phyloP scores from a whole-genome alignment of 2,113 vertebrate species.

The Pseudorectes ferrugineus region DNA sequence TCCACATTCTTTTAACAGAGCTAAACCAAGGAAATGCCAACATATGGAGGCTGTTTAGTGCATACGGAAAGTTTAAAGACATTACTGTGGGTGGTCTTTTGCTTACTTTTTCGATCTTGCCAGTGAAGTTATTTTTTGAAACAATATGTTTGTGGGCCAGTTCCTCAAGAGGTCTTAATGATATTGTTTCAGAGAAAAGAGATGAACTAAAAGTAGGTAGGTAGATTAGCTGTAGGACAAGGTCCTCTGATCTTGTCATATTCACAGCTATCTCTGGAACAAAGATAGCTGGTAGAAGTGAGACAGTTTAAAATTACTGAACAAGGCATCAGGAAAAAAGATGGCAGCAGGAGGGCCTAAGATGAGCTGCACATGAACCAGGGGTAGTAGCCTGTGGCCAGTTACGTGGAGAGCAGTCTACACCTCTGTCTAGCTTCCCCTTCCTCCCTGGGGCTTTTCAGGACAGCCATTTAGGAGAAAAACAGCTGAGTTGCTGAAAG shows the following conservation, averaged over 20 bases:
- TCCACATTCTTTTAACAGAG: not conserved
- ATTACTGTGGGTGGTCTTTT: not conserved
- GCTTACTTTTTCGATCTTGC: not conserved
- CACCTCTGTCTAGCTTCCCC: not conserved
- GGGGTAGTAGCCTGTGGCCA: not conserved
- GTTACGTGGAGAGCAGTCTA: accelerated
- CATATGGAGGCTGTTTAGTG: not conserved
- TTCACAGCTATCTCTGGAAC: not conserved
- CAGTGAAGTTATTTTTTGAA: not conserved
- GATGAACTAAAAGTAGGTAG: not conserved
- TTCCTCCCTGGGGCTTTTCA: not conserved
- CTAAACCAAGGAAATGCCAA: not conserved
- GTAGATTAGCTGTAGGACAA: not conserved
- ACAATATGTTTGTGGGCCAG: not conserved
- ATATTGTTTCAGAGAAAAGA: not conserved
- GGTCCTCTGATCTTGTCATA: not conserved
- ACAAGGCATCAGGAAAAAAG: not conserved
- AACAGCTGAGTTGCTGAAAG: not conserved
- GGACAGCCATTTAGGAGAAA: not conserved
- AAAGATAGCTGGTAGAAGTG: not conserved
- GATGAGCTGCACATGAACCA: not conserved
- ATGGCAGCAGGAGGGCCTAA: not conserved
- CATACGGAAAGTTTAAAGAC: not conserved
- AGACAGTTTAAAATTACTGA: not conserved
- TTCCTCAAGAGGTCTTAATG: not conserved